Evolutionary conservation across 2,797 vertebrate genomes (phyloP), one percentile per base, ranked within the genome.

Genomic region (Cirrhinus molitorella): DNA sequence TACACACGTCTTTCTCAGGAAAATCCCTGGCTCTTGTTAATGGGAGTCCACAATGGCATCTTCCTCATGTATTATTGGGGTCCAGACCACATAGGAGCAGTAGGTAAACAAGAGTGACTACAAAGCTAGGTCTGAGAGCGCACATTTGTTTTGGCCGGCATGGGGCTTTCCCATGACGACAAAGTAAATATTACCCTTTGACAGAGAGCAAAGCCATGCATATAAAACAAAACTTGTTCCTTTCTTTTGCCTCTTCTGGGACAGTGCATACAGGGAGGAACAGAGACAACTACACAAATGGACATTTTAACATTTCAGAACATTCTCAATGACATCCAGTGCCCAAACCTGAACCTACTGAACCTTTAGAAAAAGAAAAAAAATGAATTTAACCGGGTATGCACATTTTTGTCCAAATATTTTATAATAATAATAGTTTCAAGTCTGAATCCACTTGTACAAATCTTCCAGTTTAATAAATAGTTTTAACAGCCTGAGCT

Each of bases 141-240:
- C 86, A 86, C 87, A 81, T 88, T 91, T 83, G 78, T 61, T 49
- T 80, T 34, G 91, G 89, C 91, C 92, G 86, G 91, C 90, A 91
- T 90, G 90, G 83, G 77, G 88, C 89, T 93, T 94, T 92, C 91
- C 91, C 91, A 87, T 92, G 85, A 85, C 86, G 86, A 90, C 91
- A 92, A 91, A 86, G 90, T 89, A 94, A 93, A 94, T 93, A 93
- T 92, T 93, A 87, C n/a, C 90, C 90, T 93, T 91, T 90, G 91
- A 88, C 67, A 37, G 88, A 78, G 88, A 88, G 87, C 81, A 83
- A 85, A 92, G 88, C 86, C 91, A 86, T 92, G 91, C 86, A 89
- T 92, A 88, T 90, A 90, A 91, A 93, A 89, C 75, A 76, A n/a
- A 66, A 45, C 47, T 28, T 51, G 23, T 88, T 86, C 88, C 83